phyloP scores from a whole-genome alignment of 64 coral and sea anemone species.

The Platygyra sinensis region DNA sequence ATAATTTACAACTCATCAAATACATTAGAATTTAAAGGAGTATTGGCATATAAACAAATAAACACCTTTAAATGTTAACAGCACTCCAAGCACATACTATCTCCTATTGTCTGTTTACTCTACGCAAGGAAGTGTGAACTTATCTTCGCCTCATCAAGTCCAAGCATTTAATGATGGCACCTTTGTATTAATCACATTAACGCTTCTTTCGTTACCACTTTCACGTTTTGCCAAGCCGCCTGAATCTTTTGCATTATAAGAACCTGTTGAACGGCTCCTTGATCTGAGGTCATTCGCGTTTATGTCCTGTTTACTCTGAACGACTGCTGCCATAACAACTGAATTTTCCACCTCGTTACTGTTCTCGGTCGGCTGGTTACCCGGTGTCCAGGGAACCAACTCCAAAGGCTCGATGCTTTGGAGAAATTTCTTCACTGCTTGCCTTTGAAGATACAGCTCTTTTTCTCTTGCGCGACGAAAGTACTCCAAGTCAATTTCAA shows the following conservation, averaged over 20 bases:
- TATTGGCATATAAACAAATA: not conserved
- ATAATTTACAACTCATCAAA: not conserved
- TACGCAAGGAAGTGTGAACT: not conserved
- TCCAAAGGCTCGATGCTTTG: constrained; percentile 66
- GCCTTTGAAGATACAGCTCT: constrained; percentile 63
- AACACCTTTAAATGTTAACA: not conserved
- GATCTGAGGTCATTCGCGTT: not conserved
- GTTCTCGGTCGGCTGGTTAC: not conserved
- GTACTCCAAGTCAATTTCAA: constrained; percentile 58
- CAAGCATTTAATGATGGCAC: not conserved
- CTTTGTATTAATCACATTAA: constrained; percentile 27
- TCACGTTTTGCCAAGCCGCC: not conserved
- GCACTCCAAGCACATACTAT: not conserved
- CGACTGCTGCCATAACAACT: not conserved
- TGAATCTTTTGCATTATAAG: not conserved
- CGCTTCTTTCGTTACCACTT: not conserved
- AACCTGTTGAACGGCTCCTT: constrained; percentile 13
- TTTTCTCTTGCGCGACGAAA: constrained; percentile 66
- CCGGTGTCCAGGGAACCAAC: constrained; percentile 77
- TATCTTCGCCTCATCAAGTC: not conserved
- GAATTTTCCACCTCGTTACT: constrained; percentile 7
- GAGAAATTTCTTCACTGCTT: constrained; percentile 63
- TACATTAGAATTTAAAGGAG: not conserved
- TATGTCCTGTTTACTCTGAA: not conserved
- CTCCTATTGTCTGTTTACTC: not conserved